Conservation (phyloP, 2,888 invertebrate genomes). For the Epirrhoe tristata region DNA sequence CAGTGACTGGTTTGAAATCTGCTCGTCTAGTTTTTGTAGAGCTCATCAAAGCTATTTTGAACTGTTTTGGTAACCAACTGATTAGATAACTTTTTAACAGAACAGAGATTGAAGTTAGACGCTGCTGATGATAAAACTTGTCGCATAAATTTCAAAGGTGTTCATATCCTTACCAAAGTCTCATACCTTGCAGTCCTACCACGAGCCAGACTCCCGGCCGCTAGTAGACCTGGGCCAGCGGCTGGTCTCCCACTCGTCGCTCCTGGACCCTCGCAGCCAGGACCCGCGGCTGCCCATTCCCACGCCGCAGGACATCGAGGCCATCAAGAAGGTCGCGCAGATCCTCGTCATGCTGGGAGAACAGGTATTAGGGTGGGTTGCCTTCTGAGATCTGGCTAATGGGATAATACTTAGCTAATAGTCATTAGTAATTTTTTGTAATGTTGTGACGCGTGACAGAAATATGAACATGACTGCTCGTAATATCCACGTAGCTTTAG, state of each 20-base stretch:
- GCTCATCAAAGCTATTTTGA: neutral
- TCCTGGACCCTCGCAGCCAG: conserved; percentile 40
- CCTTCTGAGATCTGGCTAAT: neutral
- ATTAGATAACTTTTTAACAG: neutral
- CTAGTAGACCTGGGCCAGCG: conserved; percentile 56
- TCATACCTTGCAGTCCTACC: conserved; percentile 37
- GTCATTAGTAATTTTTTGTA: no score
- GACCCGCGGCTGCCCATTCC: conserved; percentile 62
- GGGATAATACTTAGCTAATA: no score
- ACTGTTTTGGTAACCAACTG: neutral
- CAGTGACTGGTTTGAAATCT: neutral
- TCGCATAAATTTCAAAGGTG: neutral
- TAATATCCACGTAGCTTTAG: no score
- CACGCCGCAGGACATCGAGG: conserved; percentile 66
- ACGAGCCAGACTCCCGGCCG: conserved; percentile 46
- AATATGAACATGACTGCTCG: no score
- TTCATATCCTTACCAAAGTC: neutral
- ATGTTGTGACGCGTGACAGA: no score
- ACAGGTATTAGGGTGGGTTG: conserved; percentile 60
- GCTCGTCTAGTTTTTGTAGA: neutral
- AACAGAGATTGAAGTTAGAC: no score
- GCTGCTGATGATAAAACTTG: neutral
- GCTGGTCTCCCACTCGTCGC: conserved; percentile 51
- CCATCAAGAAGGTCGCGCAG: conserved; percentile 74
- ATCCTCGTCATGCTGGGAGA: conserved; percentile 73